phyloP scores from a whole-genome alignment of 2,113 vertebrate genomes.

The Phyllostomus hastatus region DNA sequence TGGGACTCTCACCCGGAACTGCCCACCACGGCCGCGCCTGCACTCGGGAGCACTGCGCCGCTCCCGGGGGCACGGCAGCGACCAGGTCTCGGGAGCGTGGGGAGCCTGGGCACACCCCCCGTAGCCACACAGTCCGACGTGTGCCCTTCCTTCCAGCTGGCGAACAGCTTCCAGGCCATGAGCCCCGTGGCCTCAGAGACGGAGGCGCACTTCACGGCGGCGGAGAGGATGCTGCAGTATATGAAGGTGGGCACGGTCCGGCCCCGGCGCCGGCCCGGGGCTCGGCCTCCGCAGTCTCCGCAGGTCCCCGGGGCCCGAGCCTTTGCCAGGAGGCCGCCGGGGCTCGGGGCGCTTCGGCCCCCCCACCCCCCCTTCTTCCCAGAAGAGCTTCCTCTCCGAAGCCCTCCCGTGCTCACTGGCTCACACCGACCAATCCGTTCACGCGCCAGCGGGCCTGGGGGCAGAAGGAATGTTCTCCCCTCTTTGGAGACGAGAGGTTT shows the following conservation, averaged over 20 bases:
- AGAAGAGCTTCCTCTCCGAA: background rate
- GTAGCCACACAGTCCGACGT: background rate
- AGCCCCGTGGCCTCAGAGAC: slow-evolving; percentile 75
- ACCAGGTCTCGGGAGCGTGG: fast-evolving
- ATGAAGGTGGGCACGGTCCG: slow-evolving; percentile 62
- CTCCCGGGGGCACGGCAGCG: too few relatives aligned
- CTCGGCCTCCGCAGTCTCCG: background rate
- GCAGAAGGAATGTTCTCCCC: background rate
- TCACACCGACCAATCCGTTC: background rate
- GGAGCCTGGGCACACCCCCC: background rate
- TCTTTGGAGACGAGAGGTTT: background rate
- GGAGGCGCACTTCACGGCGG: slow-evolving; percentile 82
- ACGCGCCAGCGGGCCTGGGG: background rate
- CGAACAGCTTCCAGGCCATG: slow-evolving; percentile 76
- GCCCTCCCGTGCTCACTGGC: background rate
- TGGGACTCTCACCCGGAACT: fast-evolving
- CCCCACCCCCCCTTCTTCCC: too few relatives aligned
- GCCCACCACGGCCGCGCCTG: background rate
- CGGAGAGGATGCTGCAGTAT: slow-evolving; percentile 83
- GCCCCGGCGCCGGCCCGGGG: background rate
- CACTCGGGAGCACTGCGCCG: background rate
- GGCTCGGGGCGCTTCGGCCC: too few relatives aligned
- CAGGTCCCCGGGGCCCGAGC: background rate
- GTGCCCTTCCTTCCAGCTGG: slow-evolving; percentile 73
- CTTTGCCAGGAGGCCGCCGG: background rate